Base-by-base conservation (phyloP, 1,140 invertebrate genomes). In the Drosophila punjabiensis region DNA sequence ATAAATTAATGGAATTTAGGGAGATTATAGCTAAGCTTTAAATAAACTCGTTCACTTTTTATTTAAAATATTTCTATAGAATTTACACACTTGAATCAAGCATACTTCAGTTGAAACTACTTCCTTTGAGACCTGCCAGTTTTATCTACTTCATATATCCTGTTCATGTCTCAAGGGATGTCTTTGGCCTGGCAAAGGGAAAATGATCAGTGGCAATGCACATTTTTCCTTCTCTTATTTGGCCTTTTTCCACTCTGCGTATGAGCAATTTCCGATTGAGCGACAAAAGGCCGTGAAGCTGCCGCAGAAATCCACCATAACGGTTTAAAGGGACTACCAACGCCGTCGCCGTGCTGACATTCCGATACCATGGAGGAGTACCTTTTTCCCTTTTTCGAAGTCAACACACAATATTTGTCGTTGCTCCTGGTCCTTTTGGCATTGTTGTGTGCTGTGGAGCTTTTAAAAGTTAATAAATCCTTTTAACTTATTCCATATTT, bases 401-500 rank as follows among this genome's bases (percentile, higher is more conserved):
- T 71, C 55, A 73, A 60, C 52, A 50, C 32, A 52, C 58, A 61
- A 50, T 73, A 81, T 80, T 69, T 81, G 59, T 60, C 63, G 52
- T 67, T 63, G 35, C 69, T 67, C 16, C 60, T 65, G 79, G 65
- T 79, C 78, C 69, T 68, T 79, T 89, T 79, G 76, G 67, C 79
- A 82, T 88, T 88, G 85, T 88, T 89, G 78, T 89, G 75, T 85
- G 85, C 52, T 39, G 86, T 18, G 30, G 67, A 70, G 86, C 85
- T 90, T 90, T 90, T 90, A 90, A 90, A 84, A 86, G 86, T 90
- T 90, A 90, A 90, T 90, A 90, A 90, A 90, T 90, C 86, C 86
- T 90, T 86, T 90, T 90, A 86, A 86, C 87, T 82, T 86, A 77
- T 90, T 77, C 86, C 82, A 90, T 90, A 90, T 90, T 91, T 90